phyloP scores from a whole-genome alignment of 2,113 vertebrate genomes.

The Aviceda subcristata region DNA sequence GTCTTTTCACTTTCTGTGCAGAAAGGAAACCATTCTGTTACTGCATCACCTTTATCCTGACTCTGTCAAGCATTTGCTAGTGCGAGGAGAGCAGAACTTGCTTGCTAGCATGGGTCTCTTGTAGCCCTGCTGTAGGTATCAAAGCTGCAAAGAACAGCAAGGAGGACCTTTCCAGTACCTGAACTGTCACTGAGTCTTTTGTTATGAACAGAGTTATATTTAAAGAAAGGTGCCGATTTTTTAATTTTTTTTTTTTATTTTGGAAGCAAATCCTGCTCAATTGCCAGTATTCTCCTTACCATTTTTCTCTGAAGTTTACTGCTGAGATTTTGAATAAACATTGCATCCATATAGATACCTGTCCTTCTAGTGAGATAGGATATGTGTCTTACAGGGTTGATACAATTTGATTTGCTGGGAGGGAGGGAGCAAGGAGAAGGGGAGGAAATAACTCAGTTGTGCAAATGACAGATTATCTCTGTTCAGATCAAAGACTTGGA shows the following conservation, averaged over 20 bases:
- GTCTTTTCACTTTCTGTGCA: background rate
- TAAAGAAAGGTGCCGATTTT: background rate
- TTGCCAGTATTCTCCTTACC: background rate
- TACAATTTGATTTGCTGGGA: background rate
- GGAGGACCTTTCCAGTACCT: background rate
- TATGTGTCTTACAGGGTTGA: background rate
- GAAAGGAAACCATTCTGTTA: background rate
- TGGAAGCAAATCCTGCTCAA: background rate
- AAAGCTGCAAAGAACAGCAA: background rate
- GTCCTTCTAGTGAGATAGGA: background rate
- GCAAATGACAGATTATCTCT: background rate
- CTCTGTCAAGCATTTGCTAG: background rate
- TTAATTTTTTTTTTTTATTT: background rate
- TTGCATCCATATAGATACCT: background rate
- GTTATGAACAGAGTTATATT: background rate
- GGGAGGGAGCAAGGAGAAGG: background rate
- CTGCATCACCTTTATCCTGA: background rate
- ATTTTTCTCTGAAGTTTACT: background rate
- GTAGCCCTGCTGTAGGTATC: background rate
- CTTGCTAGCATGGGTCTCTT: background rate
- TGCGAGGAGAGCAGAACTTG: background rate
- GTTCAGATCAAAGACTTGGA: background rate
- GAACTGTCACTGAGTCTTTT: background rate
- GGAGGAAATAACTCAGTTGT: background rate
- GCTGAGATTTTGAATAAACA: background rate